Evolutionary conservation across 37 sponge, comb jelly and placozoan species (phyloP), one percentile per base, ranked within the genome.

Genomic region (Eunapius fragilis): DNA sequence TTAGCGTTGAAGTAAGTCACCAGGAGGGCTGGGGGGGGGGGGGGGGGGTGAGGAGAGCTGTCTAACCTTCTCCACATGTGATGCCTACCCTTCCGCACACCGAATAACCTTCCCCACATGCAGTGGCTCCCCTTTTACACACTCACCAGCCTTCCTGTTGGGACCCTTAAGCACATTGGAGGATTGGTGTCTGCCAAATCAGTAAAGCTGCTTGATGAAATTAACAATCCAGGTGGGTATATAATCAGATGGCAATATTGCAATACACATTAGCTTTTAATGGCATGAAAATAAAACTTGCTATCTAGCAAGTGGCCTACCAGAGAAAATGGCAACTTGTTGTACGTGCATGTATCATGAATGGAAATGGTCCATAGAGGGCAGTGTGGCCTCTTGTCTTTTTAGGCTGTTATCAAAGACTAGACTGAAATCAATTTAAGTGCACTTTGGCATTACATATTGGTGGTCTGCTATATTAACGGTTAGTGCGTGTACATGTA

Each of bases 41-140:
- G n/a, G n/a, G n/a, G n/a, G n/a, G n/a, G n/a, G n/a, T n/a, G n/a
- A n/a, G n/a, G n/a, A n/a, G n/a, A n/a, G n/a, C n/a, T n/a, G n/a
- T n/a, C 34, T 36, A 58, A 2, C 32, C 47, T 50, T 36, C 45
- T 26, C 9, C 27, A 32, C 26, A 45, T 19, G 7, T 28, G 28
- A 13, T 47, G 75, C 6, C 25, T 24, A 27, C 25, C 41, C 25
- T 25, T 72, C 25, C 2, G 69, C 37, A 71, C 41, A 45, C 41
- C 12, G 11, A 37, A 22, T 6, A 25, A 70, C 67, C 24, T 80
- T n/a, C 78, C 23, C 49, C 31, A 71, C 49, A 69, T 50, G 5
- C 28, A 90, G 91, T 94, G 95, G 19, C 95, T 93, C 80, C 95
- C 95, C 26, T 97, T 97, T 76, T 86, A 76, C 78, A 97, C 98